Percentiles rank a stretch among this genome's conserved stretches.
Conservation (phyloP, 2,797 vertebrate species). For the Todus mexicanus region DNA sequence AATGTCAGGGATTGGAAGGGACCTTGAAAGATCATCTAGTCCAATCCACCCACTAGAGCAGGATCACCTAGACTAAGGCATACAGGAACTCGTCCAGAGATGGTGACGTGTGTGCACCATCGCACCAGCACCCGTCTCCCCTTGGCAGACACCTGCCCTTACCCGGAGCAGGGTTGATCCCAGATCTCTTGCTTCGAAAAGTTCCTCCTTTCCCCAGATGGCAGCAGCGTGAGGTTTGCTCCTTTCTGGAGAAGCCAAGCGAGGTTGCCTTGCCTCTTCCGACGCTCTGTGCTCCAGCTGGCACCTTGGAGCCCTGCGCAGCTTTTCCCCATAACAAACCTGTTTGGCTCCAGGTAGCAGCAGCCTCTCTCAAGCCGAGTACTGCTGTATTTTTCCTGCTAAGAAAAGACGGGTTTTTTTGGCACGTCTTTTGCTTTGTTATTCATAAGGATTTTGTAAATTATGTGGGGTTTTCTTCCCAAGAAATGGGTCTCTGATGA, state of each 20-base stretch:
- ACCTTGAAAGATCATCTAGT: no score
- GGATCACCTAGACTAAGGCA: no score
- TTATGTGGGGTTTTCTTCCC: no score
- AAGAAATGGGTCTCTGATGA: not conserved
- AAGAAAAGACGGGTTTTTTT: not conserved
- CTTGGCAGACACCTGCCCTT: not conserved
- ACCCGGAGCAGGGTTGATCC: accelerated
- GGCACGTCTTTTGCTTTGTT: not conserved
- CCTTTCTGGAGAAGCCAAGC: not conserved
- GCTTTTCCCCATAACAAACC: not conserved
- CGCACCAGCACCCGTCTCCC: accelerated
- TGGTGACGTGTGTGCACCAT: no score
- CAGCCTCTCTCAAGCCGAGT: not conserved
- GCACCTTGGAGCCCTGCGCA: accelerated
- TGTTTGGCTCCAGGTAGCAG: not conserved
- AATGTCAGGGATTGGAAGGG: no score
- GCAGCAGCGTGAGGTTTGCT: not conserved
- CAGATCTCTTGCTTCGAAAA: not conserved
- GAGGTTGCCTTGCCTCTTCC: not conserved
- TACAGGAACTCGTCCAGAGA: no score
- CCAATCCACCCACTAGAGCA: no score
- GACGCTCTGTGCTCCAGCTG: not conserved
- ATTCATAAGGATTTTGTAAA: not conserved
- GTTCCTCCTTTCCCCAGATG: not conserved
- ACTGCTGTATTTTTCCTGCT: not conserved